phyloP scores from a whole-genome alignment of 2,797 vertebrate genomes.

The Scleropages formosus region DNA sequence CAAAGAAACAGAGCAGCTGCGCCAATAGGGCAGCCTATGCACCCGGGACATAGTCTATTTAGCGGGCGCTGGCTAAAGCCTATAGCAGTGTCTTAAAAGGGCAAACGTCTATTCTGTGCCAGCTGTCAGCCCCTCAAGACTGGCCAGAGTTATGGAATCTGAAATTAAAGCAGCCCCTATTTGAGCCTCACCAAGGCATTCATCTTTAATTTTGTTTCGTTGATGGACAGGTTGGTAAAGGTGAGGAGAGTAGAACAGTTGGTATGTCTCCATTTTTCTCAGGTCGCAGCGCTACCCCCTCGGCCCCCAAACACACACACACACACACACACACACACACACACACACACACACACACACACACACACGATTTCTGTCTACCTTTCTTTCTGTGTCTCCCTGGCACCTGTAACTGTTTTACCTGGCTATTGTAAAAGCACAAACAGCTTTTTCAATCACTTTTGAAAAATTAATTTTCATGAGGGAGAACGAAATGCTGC shows the following conservation, averaged over 20 bases:
- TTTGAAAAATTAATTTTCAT: too few relatives aligned
- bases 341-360: background rate
- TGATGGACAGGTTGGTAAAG: constrained; percentile 41
- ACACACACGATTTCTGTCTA: background rate
- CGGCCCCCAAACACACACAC: background rate
- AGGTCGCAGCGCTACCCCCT: constrained; percentile 23
- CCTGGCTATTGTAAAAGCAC: background rate
- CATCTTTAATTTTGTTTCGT: constrained; percentile 43
- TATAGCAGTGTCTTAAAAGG: constrained; percentile 39
- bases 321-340: constrained; percentile 26
- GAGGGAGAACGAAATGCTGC: too few relatives aligned
- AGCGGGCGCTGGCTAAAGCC: constrained; percentile 29
- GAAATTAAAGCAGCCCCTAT: constrained; percentile 44
- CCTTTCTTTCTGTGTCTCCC: background rate
- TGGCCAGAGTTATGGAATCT: constrained; percentile 39
- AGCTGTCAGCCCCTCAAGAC: constrained; percentile 40
- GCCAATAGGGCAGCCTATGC: constrained; percentile 27
- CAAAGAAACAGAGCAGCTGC: constrained; percentile 31
- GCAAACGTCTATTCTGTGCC: constrained; percentile 36
- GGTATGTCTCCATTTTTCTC: constrained; percentile 26
- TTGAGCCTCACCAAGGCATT: constrained; percentile 38
- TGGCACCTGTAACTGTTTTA: constrained; percentile 1
- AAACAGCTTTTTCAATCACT: background rate
- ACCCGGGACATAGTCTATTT: constrained; percentile 41
- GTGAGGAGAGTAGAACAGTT: constrained; percentile 1